phyloP scores from a whole-genome alignment of 2,888 invertebrate genomes.

The Theristus sp. region DNA sequence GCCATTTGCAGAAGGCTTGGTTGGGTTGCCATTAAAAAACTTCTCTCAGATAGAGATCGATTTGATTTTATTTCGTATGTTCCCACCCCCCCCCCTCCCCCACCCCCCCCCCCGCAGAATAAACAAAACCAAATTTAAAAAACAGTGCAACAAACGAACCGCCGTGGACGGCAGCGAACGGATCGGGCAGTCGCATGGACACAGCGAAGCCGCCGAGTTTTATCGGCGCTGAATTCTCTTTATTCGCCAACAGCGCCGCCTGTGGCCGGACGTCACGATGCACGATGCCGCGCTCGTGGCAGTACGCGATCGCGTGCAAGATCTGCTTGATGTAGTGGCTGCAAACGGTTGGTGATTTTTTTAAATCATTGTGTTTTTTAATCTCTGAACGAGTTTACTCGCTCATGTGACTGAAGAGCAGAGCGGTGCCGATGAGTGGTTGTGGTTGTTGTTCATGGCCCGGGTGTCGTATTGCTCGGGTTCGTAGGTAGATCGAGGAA shows the following conservation, averaged over 20 bases:
- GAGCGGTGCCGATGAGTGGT: no score
- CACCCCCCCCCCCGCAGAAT: no score
- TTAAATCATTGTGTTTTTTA: neutral
- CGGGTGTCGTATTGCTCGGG: no score
- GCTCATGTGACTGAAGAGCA: no score
- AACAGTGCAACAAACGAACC: neutral
- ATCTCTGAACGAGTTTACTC: neutral
- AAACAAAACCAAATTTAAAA: no score
- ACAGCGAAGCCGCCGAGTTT: conserved; percentile 94
- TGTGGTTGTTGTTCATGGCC: no score
- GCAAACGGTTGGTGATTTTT: conserved; percentile 20
- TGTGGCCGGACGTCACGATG: conserved; percentile 94
- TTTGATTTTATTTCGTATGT: no score
- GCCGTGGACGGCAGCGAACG: neutral
- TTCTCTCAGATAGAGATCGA: no score
- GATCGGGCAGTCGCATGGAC: conserved; percentile 56
- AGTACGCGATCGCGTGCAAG: conserved; percentile 83
- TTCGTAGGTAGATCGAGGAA: no score
- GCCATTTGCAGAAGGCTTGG: no score
- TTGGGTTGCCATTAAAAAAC: no score
- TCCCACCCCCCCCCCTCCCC: no score
- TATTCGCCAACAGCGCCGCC: conserved; percentile 78
- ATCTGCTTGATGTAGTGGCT: conserved; percentile 98
- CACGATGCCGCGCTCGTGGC: conserved; percentile 91
- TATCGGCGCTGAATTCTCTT: conserved; percentile 93